phyloP scores from a whole-genome alignment of 1,140 invertebrate genomes.

The Leptinotarsa texana region DNA sequence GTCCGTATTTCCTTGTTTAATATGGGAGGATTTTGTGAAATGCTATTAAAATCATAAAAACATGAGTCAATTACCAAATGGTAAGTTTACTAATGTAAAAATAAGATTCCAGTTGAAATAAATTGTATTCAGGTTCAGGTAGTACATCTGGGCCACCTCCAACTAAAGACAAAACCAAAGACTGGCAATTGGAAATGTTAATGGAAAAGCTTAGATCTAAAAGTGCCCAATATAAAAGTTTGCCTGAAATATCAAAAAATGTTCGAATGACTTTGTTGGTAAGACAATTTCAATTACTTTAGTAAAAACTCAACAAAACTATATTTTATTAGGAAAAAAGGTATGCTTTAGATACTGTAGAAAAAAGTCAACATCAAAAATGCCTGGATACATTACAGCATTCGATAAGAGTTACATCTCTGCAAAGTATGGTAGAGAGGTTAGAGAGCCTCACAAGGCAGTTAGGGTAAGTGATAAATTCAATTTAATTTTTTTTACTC shows the following conservation, averaged over 20 bases:
- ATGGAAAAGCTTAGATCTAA: constrained; percentile 86
- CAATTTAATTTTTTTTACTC: too few species aligned
- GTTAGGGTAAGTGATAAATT: constrained; percentile 65
- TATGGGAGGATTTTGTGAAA: too few species aligned
- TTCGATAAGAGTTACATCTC: constrained; percentile 88
- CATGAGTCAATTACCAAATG: neutral
- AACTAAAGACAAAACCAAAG: constrained; percentile 65
- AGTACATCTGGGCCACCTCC: constrained; percentile 10
- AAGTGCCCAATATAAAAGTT: constrained; percentile 73
- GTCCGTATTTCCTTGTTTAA: too few species aligned
- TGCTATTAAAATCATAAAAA: neutral
- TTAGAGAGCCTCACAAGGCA: constrained; percentile 88
- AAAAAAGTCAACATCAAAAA: constrained; percentile 83
- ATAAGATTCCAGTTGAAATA: neutral
- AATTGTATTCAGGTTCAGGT: neutral
- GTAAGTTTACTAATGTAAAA: neutral
- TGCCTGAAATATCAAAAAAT: constrained; percentile 83
- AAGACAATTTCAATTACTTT: constrained; percentile 49
- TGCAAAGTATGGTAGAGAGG: constrained; percentile 89
- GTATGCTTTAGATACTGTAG: constrained; percentile 79
- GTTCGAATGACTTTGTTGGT: constrained; percentile 82
- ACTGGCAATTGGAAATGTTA: constrained; percentile 77
- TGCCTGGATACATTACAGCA: constrained; percentile 91
- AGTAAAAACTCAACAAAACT: neutral
- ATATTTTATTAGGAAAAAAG: constrained; percentile 72